phyloP scores from a whole-genome alignment of 1,140 invertebrate species.

The Diabrotica virgifera region DNA sequence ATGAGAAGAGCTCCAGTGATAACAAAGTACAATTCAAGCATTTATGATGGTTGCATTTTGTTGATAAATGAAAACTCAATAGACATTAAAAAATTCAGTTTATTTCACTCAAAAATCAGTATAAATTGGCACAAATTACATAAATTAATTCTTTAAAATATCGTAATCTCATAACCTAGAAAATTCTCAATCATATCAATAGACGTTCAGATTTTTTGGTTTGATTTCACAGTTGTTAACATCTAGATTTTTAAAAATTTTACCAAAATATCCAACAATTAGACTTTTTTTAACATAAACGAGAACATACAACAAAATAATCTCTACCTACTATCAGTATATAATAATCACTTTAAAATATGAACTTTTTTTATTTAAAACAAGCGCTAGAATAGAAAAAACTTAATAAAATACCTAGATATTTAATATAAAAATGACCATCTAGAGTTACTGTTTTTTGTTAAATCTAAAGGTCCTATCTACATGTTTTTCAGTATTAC shows the following conservation, averaged over 20 bases:
- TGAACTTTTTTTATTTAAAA: constrained; percentile 13
- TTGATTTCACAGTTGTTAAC: constrained; percentile 18
- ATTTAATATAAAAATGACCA: constrained; percentile 7
- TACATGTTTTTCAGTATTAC: neutral
- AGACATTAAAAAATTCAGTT: constrained; percentile 17
- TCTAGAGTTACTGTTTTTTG: neutral
- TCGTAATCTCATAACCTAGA: constrained; percentile 14
- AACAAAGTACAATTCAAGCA: no score
- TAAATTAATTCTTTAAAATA: constrained; percentile 19
- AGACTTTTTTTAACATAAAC: constrained; percentile 12
- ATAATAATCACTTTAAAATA: constrained; percentile 21
- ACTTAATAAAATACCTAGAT: constrained; percentile 15
- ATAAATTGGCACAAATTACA: constrained; percentile 36
- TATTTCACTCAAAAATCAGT: constrained; percentile 27
- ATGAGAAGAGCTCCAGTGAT: no score
- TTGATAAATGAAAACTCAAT: constrained; percentile 17
- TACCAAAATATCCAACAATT: constrained; percentile 19
- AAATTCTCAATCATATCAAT: constrained; percentile 6
- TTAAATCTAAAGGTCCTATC: neutral
- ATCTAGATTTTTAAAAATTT: constrained; percentile 11
- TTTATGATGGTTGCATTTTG: constrained; percentile 17
- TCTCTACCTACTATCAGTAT: constrained; percentile 17
- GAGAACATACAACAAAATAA: constrained; percentile 22
- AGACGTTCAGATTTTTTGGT: constrained; percentile 15
- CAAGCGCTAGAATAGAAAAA: constrained; percentile 18